phyloP scores from a whole-genome alignment of 2,888 invertebrate species.

The Aporophyla lueneburgensis region DNA sequence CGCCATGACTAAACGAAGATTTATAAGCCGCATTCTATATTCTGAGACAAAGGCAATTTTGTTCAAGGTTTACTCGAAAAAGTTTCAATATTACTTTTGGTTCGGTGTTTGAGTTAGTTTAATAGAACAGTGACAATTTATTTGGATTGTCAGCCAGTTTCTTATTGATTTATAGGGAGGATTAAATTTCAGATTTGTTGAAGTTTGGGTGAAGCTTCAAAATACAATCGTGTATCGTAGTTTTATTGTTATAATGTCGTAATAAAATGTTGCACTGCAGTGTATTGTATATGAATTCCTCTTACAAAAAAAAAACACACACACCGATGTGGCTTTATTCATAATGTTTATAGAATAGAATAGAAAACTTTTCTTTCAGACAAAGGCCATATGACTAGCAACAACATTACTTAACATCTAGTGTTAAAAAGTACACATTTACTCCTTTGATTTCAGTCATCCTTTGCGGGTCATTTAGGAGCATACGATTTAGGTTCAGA shows the following conservation, averaged over 20 bases:
- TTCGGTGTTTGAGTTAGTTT: conserved; percentile 46
- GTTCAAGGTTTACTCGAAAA: conserved; percentile 63
- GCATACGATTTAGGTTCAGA: not conserved
- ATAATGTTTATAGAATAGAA: not conserved
- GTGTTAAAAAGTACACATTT: not conserved
- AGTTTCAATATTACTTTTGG: conserved; percentile 60
- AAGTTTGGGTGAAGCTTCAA: conserved; percentile 33
- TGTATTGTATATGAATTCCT: not conserved
- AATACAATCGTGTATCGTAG: conserved; percentile 8
- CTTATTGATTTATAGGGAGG: conserved; percentile 48
- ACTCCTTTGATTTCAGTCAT: not conserved
- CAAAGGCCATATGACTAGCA: not conserved
- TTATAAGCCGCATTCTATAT: conserved; percentile 62
- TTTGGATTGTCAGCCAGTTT: conserved; percentile 47
- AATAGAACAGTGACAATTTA: conserved; percentile 56
- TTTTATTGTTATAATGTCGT: conserved; percentile 21
- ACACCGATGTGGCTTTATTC: not conserved
- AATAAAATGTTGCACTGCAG: conserved; percentile 42
- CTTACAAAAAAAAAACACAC: not conserved
- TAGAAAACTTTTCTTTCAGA: not conserved
- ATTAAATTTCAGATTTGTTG: conserved; percentile 51
- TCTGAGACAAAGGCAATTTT: conserved; percentile 66
- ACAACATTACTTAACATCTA: not conserved
- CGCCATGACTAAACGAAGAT: conserved; percentile 65
- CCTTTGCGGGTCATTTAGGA: not conserved